Percentiles rank a stretch among this genome's conserved stretches.
Conservation (phyloP, 2,888 invertebrate genomes). For the Eretmocerus hayati region DNA sequence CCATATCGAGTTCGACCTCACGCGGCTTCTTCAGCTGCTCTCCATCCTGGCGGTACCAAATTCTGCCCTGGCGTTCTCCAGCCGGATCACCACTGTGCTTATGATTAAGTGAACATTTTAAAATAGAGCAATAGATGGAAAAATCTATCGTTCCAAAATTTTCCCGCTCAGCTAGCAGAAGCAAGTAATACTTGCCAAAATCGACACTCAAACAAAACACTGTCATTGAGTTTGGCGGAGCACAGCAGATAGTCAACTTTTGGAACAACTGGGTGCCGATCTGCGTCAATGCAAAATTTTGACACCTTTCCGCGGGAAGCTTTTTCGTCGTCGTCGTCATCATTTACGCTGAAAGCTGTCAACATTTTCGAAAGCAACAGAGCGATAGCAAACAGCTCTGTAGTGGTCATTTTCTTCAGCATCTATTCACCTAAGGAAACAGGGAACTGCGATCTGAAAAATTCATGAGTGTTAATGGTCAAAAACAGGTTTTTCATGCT, state of each 20-base stretch:
- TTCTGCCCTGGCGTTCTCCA: constrained; percentile 15
- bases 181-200: not conserved
- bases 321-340: no score
- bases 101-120: not conserved
- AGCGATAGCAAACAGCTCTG: no score
- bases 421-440: no score
- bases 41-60: constrained; percentile 49
- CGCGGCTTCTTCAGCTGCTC: constrained; percentile 34
- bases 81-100: not conserved
- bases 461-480: no score
- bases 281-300: not conserved
- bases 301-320: no score
- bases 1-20: constrained; percentile 49
- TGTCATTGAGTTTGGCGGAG: not conserved
- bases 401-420: no score
- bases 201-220: not conserved
- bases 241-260: not conserved
- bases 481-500: no score
- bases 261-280: not conserved
- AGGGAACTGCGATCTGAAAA: no score
- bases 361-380: no score
- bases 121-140: not conserved
- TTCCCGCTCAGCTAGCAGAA: not conserved
- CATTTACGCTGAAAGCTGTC: no score
- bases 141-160: not conserved